phyloP scores from a whole-genome alignment of 2,797 vertebrate genomes.

The Sebastes minor region DNA sequence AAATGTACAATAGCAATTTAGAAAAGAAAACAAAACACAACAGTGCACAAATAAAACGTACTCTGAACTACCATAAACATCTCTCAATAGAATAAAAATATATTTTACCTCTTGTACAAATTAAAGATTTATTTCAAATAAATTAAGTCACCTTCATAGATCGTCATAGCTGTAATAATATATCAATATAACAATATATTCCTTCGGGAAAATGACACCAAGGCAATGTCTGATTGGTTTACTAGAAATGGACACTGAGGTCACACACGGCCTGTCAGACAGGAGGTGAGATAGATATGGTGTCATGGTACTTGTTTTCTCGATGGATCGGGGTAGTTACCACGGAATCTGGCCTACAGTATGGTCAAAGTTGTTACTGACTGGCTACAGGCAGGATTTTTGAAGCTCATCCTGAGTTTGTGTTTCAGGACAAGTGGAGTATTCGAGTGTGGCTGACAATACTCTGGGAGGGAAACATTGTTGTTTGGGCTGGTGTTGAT shows the following conservation, averaged over 20 bases:
- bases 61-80: conserved; percentile 74
- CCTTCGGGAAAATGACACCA: conserved; percentile 67
- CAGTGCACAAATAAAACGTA: conserved; percentile 67
- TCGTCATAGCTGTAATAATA: conserved; percentile 78
- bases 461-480: conserved; percentile 39
- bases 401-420: conserved; percentile 41
- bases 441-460: conserved; percentile 32
- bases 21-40: conserved; percentile 27
- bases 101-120: conserved; percentile 84
- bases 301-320: conserved; percentile 50
- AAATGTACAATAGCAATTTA: conserved; percentile 49
- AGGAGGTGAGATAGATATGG: conserved; percentile 59
- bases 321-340: conserved; percentile 32
- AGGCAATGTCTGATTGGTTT: conserved; percentile 75
- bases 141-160: conserved; percentile 86
- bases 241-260: conserved; percentile 69
- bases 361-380: conserved; percentile 28
- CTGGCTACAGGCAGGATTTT: conserved; percentile 36
- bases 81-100: conserved; percentile 82
- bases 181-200: conserved; percentile 79
- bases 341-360: conserved; percentile 24
- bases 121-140: conserved; percentile 88
- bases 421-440: conserved; percentile 39
- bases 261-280: conserved; percentile 62
- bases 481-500: conserved; percentile 60